Conservation (phyloP, 2,888 invertebrate species). For the Lasioglossum lativentre region DNA sequence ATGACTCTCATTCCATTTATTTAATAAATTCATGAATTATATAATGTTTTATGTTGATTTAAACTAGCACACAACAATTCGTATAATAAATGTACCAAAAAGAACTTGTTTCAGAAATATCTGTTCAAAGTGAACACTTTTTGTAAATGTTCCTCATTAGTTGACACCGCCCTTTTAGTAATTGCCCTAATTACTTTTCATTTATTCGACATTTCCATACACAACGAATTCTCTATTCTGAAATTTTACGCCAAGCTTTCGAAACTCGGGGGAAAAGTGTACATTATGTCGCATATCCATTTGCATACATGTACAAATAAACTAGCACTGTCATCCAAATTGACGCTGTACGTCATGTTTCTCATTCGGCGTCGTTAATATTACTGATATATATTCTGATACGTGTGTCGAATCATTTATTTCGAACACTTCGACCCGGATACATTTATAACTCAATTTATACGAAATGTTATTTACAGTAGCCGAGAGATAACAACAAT, state of each 20-base stretch:
- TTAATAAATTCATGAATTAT: too few relatives aligned
- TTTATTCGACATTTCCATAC: not conserved
- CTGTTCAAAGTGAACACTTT: too few relatives aligned
- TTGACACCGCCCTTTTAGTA: too few relatives aligned
- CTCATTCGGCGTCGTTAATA: not conserved
- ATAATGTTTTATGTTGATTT: too few relatives aligned
- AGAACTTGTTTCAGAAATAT: too few relatives aligned
- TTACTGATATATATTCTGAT: not conserved
- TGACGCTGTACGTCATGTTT: not conserved
- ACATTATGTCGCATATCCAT: not conserved
- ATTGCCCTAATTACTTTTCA: not conserved
- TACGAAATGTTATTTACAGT: not conserved
- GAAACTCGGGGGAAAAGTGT: not conserved
- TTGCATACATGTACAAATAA: not conserved
- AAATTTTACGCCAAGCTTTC: not conserved
- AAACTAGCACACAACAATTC: too few relatives aligned
- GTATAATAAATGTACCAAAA: too few relatives aligned
- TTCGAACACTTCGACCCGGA: not conserved
- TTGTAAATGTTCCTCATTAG: too few relatives aligned
- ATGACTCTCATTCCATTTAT: too few relatives aligned
- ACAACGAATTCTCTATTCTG: not conserved
- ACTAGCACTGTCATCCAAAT: not conserved
- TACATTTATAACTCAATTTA: not conserved
- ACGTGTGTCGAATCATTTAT: not conserved
- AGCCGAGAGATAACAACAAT: not conserved